Percentiles rank a stretch among this genome's conserved stretches.
These are phyloP conservation scores for Harpegnathos saltator DNA, from an alignment of 1,140 invertebrate species.

Conservation along the genomic window DNA sequence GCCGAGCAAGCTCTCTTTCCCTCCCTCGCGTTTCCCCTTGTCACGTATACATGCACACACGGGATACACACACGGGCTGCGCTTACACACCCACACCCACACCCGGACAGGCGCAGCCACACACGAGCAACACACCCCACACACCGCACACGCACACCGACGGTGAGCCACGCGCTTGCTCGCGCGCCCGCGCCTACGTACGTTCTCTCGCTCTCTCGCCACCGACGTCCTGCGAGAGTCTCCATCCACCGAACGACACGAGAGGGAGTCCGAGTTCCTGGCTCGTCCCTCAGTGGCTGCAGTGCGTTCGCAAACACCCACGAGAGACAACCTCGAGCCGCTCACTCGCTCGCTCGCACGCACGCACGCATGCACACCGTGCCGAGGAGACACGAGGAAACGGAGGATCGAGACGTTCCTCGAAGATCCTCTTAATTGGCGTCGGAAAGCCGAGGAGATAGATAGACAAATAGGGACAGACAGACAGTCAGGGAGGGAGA, in stretches of 20 bases:
- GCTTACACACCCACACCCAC: constrained; percentile 20
- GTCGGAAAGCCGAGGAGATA: constrained; percentile 18
- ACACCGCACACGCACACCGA: not conserved
- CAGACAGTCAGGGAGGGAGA: not conserved
- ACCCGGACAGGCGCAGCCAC: not conserved
- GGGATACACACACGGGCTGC: not conserved
- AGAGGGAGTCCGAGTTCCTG: constrained; percentile 76
- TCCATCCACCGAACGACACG: constrained; percentile 71
- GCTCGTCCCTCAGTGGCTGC: constrained; percentile 73
- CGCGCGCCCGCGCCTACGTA: constrained; percentile 1
- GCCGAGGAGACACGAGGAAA: constrained; percentile 61
- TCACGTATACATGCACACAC: constrained; percentile 48
- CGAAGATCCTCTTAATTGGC: constrained; percentile 9
- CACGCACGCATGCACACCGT: constrained; percentile 53
- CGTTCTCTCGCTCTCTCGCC: constrained; percentile 22
- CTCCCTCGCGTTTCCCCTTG: constrained; percentile 59
- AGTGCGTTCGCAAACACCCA: constrained; percentile 75
- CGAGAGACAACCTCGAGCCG: constrained; percentile 72
- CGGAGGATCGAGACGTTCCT: constrained; percentile 12
- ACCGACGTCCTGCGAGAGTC: constrained; percentile 70
- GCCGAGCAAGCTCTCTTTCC: constrained; percentile 75
- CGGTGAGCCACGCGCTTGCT: not conserved
- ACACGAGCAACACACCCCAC: constrained; percentile 37
- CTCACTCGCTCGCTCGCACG: constrained; percentile 60
- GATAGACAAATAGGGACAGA: no score